Conservation (phyloP, 1,140 invertebrate species). For the Zaprionus ghesquierei region DNA sequence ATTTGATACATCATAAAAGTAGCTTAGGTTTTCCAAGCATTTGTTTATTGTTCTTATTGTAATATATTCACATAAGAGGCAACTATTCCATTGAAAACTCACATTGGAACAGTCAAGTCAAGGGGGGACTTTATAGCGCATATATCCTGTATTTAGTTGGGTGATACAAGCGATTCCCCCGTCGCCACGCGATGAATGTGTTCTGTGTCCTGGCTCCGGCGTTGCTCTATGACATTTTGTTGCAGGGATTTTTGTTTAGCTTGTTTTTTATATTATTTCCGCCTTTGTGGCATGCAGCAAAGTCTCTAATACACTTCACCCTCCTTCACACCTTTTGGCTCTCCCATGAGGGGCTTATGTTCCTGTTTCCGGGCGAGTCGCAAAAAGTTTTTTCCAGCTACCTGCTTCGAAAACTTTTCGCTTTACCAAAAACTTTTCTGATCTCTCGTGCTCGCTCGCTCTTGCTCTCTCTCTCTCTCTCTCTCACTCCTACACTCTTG, state of each 20-base stretch:
- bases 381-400: conserved; percentile 34
- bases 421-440: conserved; percentile 46
- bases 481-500: not conserved
- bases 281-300: conserved; percentile 31
- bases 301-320: not conserved
- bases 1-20: too few species aligned
- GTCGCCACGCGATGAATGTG: not conserved
- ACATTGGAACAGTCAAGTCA: not conserved
- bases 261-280: conserved; percentile 43
- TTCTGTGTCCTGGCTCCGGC: too few species aligned
- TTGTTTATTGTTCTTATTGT: too few species aligned
- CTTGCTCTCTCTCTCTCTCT: not conserved
- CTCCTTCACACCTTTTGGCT: not conserved
- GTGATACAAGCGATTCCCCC: not conserved
- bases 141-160: not conserved
- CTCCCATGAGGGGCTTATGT: conserved; percentile 22
- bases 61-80: too few species aligned
- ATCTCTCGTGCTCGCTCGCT: not conserved
- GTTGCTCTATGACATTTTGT: not conserved
- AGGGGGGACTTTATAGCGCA: too few species aligned
- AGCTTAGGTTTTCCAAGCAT: too few species aligned
- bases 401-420: conserved; percentile 45
- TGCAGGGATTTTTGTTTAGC: not conserved
- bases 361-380: conserved; percentile 38
- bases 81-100: too few species aligned